phyloP scores from a whole-genome alignment of 2,888 invertebrate species.

The Euzophera pinguis region DNA sequence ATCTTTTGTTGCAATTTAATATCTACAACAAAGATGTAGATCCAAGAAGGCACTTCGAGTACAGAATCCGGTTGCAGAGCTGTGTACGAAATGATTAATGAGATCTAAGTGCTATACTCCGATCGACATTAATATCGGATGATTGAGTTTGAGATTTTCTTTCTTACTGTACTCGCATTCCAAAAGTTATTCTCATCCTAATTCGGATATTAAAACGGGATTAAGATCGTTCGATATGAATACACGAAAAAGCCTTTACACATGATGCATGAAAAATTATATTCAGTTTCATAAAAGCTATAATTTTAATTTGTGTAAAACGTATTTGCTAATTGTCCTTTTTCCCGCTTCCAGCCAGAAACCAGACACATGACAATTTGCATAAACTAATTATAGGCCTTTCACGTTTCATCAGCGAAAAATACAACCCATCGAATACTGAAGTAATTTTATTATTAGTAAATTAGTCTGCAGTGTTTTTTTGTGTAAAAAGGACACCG shows the following conservation, averaged over 20 bases:
- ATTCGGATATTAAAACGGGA: too few species aligned
- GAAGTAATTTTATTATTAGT: background rate
- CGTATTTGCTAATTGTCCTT: background rate
- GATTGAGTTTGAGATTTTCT: background rate
- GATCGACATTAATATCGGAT: background rate
- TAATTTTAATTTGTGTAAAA: background rate
- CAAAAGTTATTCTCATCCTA: too few species aligned
- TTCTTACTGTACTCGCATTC: too few species aligned
- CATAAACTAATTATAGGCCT: constrained; percentile 7
- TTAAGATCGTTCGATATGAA: too few species aligned
- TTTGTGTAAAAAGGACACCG: background rate
- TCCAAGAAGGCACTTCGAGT: background rate
- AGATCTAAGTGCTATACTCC: background rate
- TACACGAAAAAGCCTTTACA: too few species aligned
- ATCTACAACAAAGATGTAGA: too few species aligned
- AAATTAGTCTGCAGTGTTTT: background rate
- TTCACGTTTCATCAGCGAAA: constrained; percentile 2
- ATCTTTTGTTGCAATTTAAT: too few species aligned
- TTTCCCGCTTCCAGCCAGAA: background rate
- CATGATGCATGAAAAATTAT: background rate
- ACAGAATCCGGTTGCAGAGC: background rate
- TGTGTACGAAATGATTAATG: background rate
- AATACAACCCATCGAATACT: background rate
- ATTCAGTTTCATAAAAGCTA: background rate
- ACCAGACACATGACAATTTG: background rate